Evolutionary conservation across 1,140 invertebrate species (phyloP).

Genomic region (Drosophila lini): DNA sequence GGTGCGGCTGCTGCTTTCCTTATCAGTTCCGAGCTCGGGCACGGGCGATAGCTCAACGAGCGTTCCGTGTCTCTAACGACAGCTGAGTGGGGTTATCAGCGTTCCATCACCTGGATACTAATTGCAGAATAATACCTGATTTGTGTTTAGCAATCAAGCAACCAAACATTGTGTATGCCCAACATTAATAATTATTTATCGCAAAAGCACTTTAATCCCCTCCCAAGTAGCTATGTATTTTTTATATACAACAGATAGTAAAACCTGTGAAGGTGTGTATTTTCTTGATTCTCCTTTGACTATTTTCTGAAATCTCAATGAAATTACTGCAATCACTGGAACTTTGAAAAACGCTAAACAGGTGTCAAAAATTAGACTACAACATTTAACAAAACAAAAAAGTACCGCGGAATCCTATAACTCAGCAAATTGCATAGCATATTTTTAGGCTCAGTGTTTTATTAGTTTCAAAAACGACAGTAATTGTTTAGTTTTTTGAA

Average conservation of each 20-base stretch:
- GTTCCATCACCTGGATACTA: slow-evolving; percentile 17
- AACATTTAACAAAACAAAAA: too few relatives aligned
- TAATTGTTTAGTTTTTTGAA: background rate
- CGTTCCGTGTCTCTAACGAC: slow-evolving; percentile 23
- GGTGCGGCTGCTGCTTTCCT: slow-evolving; percentile 22
- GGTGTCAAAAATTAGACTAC: background rate
- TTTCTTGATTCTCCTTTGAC: too few relatives aligned
- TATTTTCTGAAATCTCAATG: background rate
- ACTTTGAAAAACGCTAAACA: too few relatives aligned
- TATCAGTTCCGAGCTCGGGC: slow-evolving; percentile 28
- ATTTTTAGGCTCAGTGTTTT: background rate
- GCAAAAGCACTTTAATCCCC: background rate
- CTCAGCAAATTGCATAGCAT: too few relatives aligned
- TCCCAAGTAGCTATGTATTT: too few relatives aligned
- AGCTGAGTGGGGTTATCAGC: slow-evolving; percentile 41
- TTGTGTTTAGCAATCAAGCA: background rate
- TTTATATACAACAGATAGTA: too few relatives aligned
- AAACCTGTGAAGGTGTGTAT: background rate
- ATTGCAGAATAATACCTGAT: slow-evolving; percentile 16
- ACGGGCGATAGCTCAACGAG: slow-evolving; percentile 20
- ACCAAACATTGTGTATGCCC: background rate
- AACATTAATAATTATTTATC: background rate
- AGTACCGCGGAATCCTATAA: too few relatives aligned
- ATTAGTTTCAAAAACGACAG: background rate
- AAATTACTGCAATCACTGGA: background rate